A percentile compares a stretch with the other conserved stretches of the same genome.
Evolutionary conservation across 53 echinoderm and acorn worm genomes (phyloP).

Genomic region (Glandiceps talaboti): DNA sequence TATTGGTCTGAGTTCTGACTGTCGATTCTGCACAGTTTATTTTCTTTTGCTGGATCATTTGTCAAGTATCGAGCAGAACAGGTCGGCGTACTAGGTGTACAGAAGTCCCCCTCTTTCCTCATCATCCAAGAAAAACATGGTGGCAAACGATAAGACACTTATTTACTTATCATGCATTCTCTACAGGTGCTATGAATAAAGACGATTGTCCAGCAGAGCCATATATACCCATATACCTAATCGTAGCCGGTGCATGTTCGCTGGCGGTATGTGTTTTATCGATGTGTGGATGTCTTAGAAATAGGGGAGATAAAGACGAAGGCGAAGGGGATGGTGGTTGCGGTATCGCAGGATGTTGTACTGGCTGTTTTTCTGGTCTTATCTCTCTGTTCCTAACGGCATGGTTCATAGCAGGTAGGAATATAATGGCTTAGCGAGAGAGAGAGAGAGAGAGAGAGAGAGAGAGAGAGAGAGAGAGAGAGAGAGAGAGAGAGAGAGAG

Average conservation of each 20-base stretch:
- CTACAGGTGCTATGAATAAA: constrained; percentile 3
- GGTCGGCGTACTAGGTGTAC: no score
- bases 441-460: constrained; percentile 1
- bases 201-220: neutral
- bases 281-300: neutral
- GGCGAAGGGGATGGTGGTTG: neutral
- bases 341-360: neutral
- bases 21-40: no score
- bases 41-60: no score
- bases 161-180: no score
- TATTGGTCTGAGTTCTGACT: no score
- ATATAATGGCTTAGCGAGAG: no score
- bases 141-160: no score
- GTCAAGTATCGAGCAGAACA: no score
- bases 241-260: neutral
- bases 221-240: constrained; percentile 8
- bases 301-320: neutral
- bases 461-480: neutral
- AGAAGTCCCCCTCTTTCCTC: no score
- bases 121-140: no score
- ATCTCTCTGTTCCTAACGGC: neutral
- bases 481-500: neutral
- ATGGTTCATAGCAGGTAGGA: constrained; percentile 6
- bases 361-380: neutral
- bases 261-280: neutral